Evolutionary conservation across 2,797 vertebrate genomes (phyloP).

Genomic region (Lacerta bilineata): DNA sequence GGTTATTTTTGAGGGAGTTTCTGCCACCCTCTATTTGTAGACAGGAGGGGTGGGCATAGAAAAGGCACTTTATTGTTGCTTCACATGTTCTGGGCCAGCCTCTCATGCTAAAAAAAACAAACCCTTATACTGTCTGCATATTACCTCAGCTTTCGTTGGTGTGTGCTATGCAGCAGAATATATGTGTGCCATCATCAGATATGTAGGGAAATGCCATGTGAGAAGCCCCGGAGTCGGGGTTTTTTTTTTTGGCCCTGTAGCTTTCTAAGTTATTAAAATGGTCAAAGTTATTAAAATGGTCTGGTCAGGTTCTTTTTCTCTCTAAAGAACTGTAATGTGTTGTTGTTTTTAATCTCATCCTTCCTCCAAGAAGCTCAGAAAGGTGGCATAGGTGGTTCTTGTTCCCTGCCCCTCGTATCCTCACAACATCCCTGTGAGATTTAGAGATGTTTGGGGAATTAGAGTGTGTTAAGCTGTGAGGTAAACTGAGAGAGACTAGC

Average conservation of each 20-base stretch:
- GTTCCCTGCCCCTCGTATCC: too few species aligned
- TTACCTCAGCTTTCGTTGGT: background rate
- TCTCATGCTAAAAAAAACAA: background rate
- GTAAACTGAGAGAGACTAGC: too few species aligned
- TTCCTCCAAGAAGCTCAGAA: background rate
- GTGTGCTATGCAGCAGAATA: background rate
- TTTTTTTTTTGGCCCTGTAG: background rate
- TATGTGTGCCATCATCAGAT: background rate
- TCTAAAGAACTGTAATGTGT: background rate
- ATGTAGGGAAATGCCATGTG: background rate
- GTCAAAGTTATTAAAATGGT: background rate
- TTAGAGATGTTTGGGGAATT: too few species aligned
- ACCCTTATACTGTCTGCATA: background rate
- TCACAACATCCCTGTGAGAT: too few species aligned
- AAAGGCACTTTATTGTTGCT: background rate
- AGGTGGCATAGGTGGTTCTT: background rate
- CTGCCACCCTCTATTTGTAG: background rate
- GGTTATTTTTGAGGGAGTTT: background rate
- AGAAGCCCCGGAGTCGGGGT: background rate
- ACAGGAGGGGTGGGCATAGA: background rate
- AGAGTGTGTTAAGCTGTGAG: too few species aligned
- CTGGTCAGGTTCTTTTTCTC: background rate
- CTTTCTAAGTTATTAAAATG: background rate
- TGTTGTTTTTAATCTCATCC: conserved; percentile 8
- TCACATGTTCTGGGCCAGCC: background rate